Evolutionary conservation across 1,140 invertebrate species (phyloP), one percentile per base, ranked within the genome.

Genomic region (Dolichoris vasculosae): DNA sequence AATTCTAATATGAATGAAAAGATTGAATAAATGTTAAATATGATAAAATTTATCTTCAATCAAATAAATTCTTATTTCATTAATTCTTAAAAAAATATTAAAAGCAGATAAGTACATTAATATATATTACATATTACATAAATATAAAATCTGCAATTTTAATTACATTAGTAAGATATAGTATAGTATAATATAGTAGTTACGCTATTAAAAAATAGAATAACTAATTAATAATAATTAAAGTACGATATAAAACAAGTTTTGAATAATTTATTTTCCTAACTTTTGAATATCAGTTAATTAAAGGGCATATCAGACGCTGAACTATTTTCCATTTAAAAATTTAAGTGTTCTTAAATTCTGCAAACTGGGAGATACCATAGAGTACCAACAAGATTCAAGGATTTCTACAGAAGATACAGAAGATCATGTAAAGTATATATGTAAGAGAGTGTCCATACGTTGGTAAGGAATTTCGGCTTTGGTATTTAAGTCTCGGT

Each of bases 401-500:
- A 26, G 51, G 32, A 51, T 26, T 35, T 32, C 30, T 30, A 9
- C 32, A 63, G 15, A 63, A 32, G 26, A 46, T 20, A 59, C 4
- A 32, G 35, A 23, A 38, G 78, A 64, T 4, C 3, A 38, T 35
- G 64, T 38, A 11, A 23, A 67, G 32, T 59, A 2, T 59, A 43
- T 13, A 7, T 30, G 67, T 17, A 7, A 30, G 26, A 15, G 23
- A 9, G 48, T 43, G 8, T 77, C 46, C 30, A n/a, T 77, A 3
- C 2, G 26, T 30, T 13, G 0, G 43, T 11, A 43, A 64, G 76
- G 71, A 84, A 79, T 84, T 79, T 67, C 48, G 30, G 35, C 11
- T 73, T 43, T 51, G 63, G 40, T 38, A 40, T 30, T 59, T 79
- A 78, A 84, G 59, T 71, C 63, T 79, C 48, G 73, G 9, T 77